phyloP scores from a whole-genome alignment of 2,113 vertebrate species.

The Lycocorax pyrrhopterus region DNA sequence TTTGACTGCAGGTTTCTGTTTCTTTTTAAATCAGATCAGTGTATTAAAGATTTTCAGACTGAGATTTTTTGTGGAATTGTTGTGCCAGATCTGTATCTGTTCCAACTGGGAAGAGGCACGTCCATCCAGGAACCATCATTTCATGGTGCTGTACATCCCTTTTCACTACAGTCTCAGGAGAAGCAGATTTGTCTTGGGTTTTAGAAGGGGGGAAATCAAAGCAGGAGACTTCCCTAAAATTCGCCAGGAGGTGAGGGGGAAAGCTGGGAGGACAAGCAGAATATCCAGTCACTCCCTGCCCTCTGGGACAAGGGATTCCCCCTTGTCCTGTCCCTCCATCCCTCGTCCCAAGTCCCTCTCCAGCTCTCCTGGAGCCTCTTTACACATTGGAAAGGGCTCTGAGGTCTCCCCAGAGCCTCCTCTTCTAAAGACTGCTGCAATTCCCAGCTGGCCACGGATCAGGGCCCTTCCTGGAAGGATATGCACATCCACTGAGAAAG shows the following conservation, averaged over 20 bases:
- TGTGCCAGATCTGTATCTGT: background rate
- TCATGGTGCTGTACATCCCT: background rate
- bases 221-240: background rate
- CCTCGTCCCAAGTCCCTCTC: background rate
- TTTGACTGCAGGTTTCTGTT: background rate
- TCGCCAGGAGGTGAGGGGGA: background rate
- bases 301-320: background rate
- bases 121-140: background rate
- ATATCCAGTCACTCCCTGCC: background rate
- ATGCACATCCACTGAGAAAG: background rate
- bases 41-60: background rate
- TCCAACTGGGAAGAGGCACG: background rate
- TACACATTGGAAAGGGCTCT: background rate
- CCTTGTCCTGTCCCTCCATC: background rate
- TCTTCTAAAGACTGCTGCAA: background rate
- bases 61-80: background rate
- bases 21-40: slow-evolving; percentile 5
- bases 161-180: background rate
- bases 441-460: background rate
- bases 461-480: background rate
- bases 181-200: background rate
- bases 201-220: background rate
- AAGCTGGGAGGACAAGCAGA: background rate
- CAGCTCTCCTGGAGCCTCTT: background rate
- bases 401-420: fast-evolving